phyloP scores from a whole-genome alignment of 2,888 invertebrate genomes.

The Phyllotreta cruciferae region DNA sequence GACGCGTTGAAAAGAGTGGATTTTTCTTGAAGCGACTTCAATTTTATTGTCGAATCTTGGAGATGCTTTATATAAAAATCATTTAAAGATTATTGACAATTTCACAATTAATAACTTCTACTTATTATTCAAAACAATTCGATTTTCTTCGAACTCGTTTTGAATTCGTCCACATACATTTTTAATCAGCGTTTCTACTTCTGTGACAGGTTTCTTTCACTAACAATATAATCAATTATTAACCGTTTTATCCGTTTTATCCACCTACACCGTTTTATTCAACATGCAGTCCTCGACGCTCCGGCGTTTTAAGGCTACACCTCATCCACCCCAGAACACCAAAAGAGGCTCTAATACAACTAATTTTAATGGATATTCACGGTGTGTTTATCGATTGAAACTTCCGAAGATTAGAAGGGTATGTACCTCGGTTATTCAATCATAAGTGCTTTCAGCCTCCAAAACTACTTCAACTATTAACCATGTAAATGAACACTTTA shows the following conservation, averaged over 20 bases:
- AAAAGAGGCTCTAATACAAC: background rate
- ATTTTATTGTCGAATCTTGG: too few relatives aligned
- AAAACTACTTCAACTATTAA: conserved; percentile 6
- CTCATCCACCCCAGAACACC: background rate
- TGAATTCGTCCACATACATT: too few relatives aligned
- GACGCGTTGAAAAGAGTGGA: too few relatives aligned
- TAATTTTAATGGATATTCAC: conserved; percentile 7
- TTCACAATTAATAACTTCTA: too few relatives aligned
- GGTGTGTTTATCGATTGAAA: background rate
- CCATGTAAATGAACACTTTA: conserved; percentile 1
- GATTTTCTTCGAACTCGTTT: too few relatives aligned
- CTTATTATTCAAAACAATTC: too few relatives aligned
- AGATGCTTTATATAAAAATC: too few relatives aligned
- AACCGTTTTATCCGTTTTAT: conserved; percentile 4
- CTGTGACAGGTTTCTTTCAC: too few relatives aligned
- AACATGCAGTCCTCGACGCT: background rate
- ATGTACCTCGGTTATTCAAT: background rate
- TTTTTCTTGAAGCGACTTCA: too few relatives aligned
- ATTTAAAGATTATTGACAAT: too few relatives aligned
- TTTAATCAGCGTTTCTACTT: too few relatives aligned
- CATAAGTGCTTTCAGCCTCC: conserved; percentile 6
- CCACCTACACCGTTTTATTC: background rate
- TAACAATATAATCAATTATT: too few relatives aligned
- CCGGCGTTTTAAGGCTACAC: background rate
- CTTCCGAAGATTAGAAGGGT: background rate